Base-by-base conservation (phyloP, 2,888 invertebrate species). In the Eilema caniola region DNA sequence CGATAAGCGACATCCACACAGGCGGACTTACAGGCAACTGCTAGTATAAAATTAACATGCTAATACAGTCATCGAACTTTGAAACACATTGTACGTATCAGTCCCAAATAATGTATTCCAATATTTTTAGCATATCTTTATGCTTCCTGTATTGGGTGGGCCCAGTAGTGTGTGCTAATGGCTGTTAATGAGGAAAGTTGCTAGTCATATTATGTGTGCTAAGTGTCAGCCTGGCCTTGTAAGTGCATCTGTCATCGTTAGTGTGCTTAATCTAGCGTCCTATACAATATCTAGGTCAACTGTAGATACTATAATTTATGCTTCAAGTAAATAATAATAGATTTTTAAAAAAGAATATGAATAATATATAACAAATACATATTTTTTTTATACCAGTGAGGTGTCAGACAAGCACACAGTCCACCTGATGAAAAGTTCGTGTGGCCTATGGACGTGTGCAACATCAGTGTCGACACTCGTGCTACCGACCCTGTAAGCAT, bases 161-260 rank as follows among this genome's bases (percentile, higher is more conserved):
- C 28, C 25, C 33, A 56, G 25, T 33, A 57, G 8, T 64, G 67
- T 62, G 67, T 76, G 74, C 64, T 74, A 76, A 75, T 82, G 76
- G 79, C 76, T 41, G 62, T 72, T 85, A 85, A 84, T 84, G 72
- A 81, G 82, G 85, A 83, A 84, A 82, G 84, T 82, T 63, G 80
- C 69, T 74, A 68, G 76, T 57, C 75, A 79, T 76, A 78, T 76
- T 69, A 61, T 74, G 69, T 76, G 79, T 82, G 80, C 72, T 77
- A 80, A 80, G 20, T 47, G 47, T 20, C 14, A 20, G 47, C 10
- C 62, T 65, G 23, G 47, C 62, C 67, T 62, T 70, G 33, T 59
- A 33, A 47, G 28, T 62, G 10, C 53, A 53, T 53, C 53, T 53
- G 31, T 66, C 59, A 59, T 59, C 59, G 57, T 20, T n/a, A 37